Evolutionary conservation across 2,113 vertebrate genomes (phyloP).

Genomic region (Cnemophilus loriae): DNA sequence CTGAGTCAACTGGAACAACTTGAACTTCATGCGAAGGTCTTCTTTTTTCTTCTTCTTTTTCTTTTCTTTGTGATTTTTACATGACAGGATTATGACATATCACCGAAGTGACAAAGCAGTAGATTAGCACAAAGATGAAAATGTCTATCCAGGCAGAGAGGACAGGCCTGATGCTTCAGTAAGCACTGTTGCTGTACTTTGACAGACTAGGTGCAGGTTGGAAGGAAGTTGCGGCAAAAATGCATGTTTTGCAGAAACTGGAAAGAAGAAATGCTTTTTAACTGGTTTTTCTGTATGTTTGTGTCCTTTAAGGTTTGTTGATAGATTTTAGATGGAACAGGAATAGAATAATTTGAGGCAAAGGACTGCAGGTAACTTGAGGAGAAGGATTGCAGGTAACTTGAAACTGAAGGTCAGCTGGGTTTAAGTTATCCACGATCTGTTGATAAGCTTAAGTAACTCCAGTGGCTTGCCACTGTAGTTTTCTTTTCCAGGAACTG

Average conservation of each 20-base stretch:
- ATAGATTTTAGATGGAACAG: background rate
- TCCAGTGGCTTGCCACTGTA: background rate
- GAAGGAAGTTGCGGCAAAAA: background rate
- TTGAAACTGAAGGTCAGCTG: slow-evolving; percentile 7
- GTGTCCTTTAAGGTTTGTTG: background rate
- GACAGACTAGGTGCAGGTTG: background rate
- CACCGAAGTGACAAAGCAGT: background rate
- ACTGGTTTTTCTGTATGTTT: background rate
- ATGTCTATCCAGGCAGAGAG: background rate
- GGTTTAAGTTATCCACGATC: background rate
- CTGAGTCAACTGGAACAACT: background rate
- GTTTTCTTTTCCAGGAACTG: background rate
- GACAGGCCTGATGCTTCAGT: background rate
- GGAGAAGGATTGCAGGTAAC: background rate
- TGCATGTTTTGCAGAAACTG: background rate
- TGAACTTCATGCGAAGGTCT: background rate
- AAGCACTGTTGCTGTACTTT: background rate
- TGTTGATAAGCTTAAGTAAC: slow-evolving; percentile 2
- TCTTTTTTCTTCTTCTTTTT: background rate
- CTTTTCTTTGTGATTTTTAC: background rate
- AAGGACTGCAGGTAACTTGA: background rate
- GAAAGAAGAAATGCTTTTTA: background rate
- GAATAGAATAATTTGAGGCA: background rate
- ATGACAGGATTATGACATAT: background rate
- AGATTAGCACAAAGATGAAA: background rate